Evolutionary conservation across 2,113 vertebrate genomes (phyloP).

Genomic region (Probosciger aterrimus): DNA sequence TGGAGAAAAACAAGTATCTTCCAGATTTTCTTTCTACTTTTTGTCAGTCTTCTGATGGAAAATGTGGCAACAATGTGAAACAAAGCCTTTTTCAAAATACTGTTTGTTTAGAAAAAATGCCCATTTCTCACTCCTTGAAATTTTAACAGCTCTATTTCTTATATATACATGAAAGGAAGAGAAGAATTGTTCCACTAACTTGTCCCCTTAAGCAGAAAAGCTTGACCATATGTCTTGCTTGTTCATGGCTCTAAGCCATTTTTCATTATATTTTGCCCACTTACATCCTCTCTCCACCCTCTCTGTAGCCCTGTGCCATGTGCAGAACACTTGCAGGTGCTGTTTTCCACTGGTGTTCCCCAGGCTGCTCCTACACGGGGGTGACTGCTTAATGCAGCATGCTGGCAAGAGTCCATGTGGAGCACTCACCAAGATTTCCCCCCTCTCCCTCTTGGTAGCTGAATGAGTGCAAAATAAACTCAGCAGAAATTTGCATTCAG

Average conservation of each 20-base stretch:
- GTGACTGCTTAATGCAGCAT: not conserved
- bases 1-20: not conserved
- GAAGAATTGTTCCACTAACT: not conserved
- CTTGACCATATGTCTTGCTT: not conserved
- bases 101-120: not conserved
- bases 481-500: conserved; percentile 23
- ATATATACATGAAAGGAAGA: not conserved
- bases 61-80: not conserved
- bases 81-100: not conserved
- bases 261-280: not conserved
- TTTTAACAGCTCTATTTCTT: not conserved
- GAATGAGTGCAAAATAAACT: not conserved
- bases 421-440: not conserved
- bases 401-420: not conserved
- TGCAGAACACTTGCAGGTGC: conserved; percentile 5
- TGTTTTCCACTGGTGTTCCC: not conserved
- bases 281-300: not conserved
- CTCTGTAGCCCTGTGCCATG: not conserved
- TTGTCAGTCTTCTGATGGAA: not conserved
- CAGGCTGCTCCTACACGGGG: not conserved
- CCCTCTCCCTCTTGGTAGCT: not conserved
- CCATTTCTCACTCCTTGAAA: not conserved
- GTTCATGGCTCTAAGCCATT: not conserved
- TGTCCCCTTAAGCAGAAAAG: not conserved
- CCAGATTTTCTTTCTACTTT: not conserved